These are phyloP conservation scores for Doryteuthis pealeii DNA, from an alignment of 1,140 invertebrate genomes.

Conservation along the genomic window DNA sequence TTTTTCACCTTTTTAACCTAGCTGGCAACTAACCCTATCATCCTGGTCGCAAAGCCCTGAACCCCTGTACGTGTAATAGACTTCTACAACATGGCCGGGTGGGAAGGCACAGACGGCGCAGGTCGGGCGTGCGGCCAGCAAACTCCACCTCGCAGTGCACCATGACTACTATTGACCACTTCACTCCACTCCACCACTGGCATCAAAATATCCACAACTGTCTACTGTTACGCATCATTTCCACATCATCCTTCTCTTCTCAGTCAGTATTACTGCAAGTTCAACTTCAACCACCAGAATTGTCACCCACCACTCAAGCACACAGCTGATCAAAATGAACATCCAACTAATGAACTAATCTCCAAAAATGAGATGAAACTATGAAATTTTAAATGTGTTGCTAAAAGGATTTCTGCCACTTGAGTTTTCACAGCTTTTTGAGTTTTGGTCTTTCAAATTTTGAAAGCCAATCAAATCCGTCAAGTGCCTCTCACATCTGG, in stretches of 20 bases:
- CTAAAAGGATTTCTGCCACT: too few relatives aligned
- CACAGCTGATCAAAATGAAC: too few relatives aligned
- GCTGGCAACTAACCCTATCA: slow-evolving; percentile 9
- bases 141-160: slow-evolving; percentile 6
- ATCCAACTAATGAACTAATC: too few relatives aligned
- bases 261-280: slow-evolving; percentile 6
- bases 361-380: too few relatives aligned
- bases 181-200: background rate
- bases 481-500: too few relatives aligned
- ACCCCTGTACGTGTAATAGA: slow-evolving; percentile 7
- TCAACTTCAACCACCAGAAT: too few relatives aligned
- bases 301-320: too few relatives aligned
- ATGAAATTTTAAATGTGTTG: too few relatives aligned
- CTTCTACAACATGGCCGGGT: slow-evolving; percentile 4
- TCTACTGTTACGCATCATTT: background rate
- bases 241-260: background rate
- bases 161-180: background rate
- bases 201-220: background rate
- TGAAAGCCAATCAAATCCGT: too few relatives aligned
- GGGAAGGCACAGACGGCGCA: slow-evolving; percentile 2
- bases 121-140: background rate
- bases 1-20: slow-evolving; percentile 3
- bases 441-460: too few relatives aligned
- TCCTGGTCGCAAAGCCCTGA: background rate
- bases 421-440: too few relatives aligned